Evolutionary conservation across 2,113 vertebrate species (phyloP).

Genomic region (Cygnus atratus): DNA sequence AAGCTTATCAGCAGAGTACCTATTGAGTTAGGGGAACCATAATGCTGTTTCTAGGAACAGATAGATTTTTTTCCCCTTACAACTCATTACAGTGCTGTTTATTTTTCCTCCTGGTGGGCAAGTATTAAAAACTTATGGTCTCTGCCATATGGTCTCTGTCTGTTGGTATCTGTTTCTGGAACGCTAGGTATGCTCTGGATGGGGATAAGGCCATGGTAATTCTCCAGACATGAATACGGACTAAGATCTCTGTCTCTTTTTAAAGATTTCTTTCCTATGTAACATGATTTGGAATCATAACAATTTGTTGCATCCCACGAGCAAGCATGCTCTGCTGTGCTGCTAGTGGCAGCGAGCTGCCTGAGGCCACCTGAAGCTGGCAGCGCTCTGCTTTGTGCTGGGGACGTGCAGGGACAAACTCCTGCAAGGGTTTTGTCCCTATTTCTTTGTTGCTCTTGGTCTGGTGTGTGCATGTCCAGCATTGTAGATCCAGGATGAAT

Average conservation of each 20-base stretch:
- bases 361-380: background rate
- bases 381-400: accelerated
- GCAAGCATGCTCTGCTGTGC: no score
- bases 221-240: background rate
- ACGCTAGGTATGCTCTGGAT: background rate
- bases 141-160: background rate
- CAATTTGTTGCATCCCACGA: background rate
- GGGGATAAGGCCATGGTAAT: background rate
- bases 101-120: background rate
- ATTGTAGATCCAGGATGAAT: background rate
- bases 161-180: background rate
- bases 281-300: background rate
- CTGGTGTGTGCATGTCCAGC: background rate
- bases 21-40: background rate
- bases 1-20: background rate
- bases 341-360: background rate
- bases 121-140: background rate
- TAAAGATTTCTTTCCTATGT: background rate
- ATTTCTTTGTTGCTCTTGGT: background rate
- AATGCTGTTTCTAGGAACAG: background rate
- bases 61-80: background rate
- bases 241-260: background rate
- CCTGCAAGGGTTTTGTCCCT: background rate
- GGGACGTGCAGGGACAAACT: background rate
- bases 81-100: background rate